phyloP scores from a whole-genome alignment of 2,797 vertebrate species.

The Setipinna tenuifilis region DNA sequence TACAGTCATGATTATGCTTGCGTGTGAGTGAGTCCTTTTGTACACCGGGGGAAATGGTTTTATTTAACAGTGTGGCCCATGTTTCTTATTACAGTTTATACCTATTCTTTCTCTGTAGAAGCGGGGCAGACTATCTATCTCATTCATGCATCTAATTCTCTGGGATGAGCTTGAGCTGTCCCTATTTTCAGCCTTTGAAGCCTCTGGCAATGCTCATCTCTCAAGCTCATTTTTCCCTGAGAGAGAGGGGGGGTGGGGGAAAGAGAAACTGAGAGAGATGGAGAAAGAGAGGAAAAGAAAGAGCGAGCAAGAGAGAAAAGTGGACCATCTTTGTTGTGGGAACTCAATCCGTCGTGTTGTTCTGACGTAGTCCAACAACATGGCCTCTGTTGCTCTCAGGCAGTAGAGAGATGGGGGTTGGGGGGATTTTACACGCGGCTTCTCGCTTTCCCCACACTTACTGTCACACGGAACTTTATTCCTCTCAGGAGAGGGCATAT shows the following conservation, averaged over 20 bases:
- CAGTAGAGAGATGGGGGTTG: conserved; percentile 20
- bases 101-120: not conserved
- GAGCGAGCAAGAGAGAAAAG: conserved; percentile 60
- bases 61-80: not conserved
- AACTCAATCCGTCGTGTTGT: conserved; percentile 74
- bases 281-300: conserved; percentile 48
- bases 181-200: conserved; percentile 71
- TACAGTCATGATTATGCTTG: not conserved
- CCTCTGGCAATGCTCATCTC: conserved; percentile 68
- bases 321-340: conserved; percentile 70
- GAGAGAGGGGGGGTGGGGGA: conserved; percentile 57
- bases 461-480: conserved; percentile 63
- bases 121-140: not conserved
- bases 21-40: not conserved
- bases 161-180: conserved; percentile 49
- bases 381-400: conserved; percentile 58
- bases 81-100: not conserved
- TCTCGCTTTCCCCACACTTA: conserved; percentile 35
- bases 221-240: conserved; percentile 54
- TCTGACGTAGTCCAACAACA: conserved; percentile 65
- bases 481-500: conserved; percentile 67
- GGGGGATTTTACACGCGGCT: conserved; percentile 6
- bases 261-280: no score
- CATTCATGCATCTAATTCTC: conserved; percentile 16
- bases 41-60: not conserved